Evolutionary conservation across 1,140 invertebrate genomes (phyloP).

Genomic region (Euglossa dilemma): DNA sequence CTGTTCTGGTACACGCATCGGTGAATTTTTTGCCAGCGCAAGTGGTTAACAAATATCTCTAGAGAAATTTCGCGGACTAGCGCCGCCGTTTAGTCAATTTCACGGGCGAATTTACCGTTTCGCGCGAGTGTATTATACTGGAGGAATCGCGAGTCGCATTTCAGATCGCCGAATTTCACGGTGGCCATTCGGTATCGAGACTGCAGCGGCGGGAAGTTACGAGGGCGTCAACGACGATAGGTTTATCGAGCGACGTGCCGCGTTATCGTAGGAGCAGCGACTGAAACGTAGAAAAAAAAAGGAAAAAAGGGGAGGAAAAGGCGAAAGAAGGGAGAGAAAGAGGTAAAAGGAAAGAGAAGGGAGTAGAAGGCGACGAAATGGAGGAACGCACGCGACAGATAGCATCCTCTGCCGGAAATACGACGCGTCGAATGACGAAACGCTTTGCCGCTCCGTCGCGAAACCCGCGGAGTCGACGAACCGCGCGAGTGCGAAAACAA

Average conservation of each 20-base stretch:
- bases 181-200: constrained; percentile 61
- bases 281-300: background rate
- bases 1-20: too few relatives aligned
- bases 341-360: background rate
- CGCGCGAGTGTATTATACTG: too few relatives aligned
- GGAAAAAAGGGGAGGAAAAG: background rate
- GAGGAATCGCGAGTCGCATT: background rate
- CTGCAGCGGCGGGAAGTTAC: constrained; percentile 69
- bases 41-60: too few relatives aligned
- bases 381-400: constrained; percentile 23
- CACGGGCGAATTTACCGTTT: too few relatives aligned
- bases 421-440: constrained; percentile 47
- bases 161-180: constrained; percentile 24
- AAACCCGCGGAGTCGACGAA: constrained; percentile 17
- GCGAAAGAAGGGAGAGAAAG: background rate
- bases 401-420: constrained; percentile 35
- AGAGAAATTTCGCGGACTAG: too few relatives aligned
- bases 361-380: background rate
- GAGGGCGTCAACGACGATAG: constrained; percentile 75
- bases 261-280: constrained; percentile 61
- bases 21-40: too few relatives aligned
- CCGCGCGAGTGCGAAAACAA: constrained; percentile 17
- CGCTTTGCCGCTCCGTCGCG: background rate
- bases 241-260: constrained; percentile 67
- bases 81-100: too few relatives aligned